Base-by-base conservation (phyloP, 2,797 vertebrate species). In the Eulemur albifrons region DNA sequence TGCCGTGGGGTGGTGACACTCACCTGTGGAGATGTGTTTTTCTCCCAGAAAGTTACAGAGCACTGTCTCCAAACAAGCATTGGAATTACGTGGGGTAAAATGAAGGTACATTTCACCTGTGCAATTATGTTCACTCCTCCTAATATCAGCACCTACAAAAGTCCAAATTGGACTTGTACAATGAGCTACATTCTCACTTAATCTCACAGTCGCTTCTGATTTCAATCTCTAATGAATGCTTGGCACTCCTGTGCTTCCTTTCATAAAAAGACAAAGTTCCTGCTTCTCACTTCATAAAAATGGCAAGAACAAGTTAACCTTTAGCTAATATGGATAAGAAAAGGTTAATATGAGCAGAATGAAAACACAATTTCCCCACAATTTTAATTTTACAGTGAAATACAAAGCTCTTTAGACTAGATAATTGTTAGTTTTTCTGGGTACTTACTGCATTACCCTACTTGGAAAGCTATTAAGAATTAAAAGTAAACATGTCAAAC, bases 191-290 rank as follows among this genome's bases (percentile, higher is more conserved):
- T 95, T 94, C 92, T 97, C 85, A 82, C 76, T 95, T 97, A 97
- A 96, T 97, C 96, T 96, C 97, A 92, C 88, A 72, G 84, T 97
- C 35, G 2, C 96, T 97, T 97, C 96, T 97, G 93, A 97, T 95
- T 97, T 97, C 96, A 97, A 97, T 97, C 94, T 97, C 91, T 97
- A 97, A 98, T 95, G 97, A 97, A 97, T 85, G 89, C 94, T 96
- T 96, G 97, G 94, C 97, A 93, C 97, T 96, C 96, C 92, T 50
- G 87, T 69, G 93, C 87, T 97, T 97, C 97, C 97, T 97, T 97
- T 97, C 97, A 98, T 98, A 98, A 98, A 97, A 97, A 97, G 95
- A 97, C 95, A 93, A 97, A 97, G 98, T 98, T 98, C 98, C 97
- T 97, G 98, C 97, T 97, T 98, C 97, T 97, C 97, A 97, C 95